Evolutionary conservation across 2,888 invertebrate species (phyloP).

Genomic region (Andricus curvator): DNA sequence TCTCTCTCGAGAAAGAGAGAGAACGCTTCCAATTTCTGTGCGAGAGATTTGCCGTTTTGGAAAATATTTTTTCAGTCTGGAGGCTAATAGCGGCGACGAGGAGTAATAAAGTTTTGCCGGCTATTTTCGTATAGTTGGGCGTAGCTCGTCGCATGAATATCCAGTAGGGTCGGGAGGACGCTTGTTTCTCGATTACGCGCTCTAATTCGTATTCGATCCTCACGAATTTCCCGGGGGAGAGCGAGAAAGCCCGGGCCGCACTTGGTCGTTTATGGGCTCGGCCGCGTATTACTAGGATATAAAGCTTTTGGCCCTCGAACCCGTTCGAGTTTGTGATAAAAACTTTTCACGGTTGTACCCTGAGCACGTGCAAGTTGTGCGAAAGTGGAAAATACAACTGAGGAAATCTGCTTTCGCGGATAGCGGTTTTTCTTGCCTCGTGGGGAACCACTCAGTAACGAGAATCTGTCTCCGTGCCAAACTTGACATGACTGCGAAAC

Average conservation of each 20-base stretch:
- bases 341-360: conserved; percentile 17
- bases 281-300: conserved; percentile 29
- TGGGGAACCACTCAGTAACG: neutral
- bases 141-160: conserved; percentile 37
- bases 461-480: conserved; percentile 1
- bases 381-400: conserved; percentile 10
- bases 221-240: conserved; percentile 41
- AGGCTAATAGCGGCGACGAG: conserved; percentile 13
- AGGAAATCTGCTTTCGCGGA: neutral
- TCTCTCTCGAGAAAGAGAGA: neutral
- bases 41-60: neutral
- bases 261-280: conserved; percentile 40
- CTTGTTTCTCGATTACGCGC: conserved; percentile 55
- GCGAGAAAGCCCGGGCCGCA: conserved; percentile 35
- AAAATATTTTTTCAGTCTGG: conserved; percentile 17
- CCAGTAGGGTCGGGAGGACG: conserved; percentile 41
- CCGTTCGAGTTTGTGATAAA: conserved; percentile 21
- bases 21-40: neutral
- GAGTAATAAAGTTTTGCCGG: conserved; percentile 36
- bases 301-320: conserved; percentile 33
- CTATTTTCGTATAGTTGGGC: conserved; percentile 41
- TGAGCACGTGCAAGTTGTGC: conserved; percentile 29
- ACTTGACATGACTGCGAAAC: neutral
- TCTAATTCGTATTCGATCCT: conserved; percentile 48
- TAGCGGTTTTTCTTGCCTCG: neutral